Conservation (phyloP, 2,797 vertebrate genomes). For the Sebastes trivittatus region DNA sequence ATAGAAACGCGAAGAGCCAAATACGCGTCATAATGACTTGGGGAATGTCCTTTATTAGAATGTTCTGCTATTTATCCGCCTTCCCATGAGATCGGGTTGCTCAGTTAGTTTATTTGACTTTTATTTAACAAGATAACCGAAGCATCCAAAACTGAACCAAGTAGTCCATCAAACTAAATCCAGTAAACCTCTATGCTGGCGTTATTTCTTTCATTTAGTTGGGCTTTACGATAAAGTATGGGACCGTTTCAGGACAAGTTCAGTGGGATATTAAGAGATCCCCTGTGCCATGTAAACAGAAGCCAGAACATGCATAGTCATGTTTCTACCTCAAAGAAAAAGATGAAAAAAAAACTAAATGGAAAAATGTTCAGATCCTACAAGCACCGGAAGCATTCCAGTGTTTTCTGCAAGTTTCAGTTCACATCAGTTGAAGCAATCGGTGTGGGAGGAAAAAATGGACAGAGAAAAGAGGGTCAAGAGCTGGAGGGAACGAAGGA, state of each 20-base stretch:
- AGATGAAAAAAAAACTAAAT: neutral
- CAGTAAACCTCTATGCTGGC: neutral
- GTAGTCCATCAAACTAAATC: neutral
- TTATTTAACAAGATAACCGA: neutral
- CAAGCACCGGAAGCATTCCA: neutral
- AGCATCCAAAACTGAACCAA: neutral
- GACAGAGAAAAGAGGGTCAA: conserved; percentile 62
- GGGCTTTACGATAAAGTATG: neutral
- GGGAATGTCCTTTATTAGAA: neutral
- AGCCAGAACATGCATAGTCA: conserved; percentile 1
- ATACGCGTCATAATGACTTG: neutral
- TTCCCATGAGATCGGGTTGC: neutral
- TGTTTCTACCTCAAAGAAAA: neutral
- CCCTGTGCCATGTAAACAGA: neutral
- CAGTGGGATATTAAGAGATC: conserved; percentile 1
- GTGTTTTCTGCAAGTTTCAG: conserved; percentile 38
- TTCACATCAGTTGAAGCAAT: conserved; percentile 41
- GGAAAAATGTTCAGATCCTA: neutral
- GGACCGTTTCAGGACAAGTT: neutral
- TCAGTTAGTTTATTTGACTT: neutral
- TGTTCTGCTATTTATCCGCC: neutral
- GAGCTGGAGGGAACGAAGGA: conserved; percentile 55
- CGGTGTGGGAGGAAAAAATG: conserved; percentile 68
- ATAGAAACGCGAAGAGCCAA: neutral
- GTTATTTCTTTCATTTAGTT: neutral